phyloP scores from a whole-genome alignment of 2,797 vertebrate species.

The Lepus townsendii region DNA sequence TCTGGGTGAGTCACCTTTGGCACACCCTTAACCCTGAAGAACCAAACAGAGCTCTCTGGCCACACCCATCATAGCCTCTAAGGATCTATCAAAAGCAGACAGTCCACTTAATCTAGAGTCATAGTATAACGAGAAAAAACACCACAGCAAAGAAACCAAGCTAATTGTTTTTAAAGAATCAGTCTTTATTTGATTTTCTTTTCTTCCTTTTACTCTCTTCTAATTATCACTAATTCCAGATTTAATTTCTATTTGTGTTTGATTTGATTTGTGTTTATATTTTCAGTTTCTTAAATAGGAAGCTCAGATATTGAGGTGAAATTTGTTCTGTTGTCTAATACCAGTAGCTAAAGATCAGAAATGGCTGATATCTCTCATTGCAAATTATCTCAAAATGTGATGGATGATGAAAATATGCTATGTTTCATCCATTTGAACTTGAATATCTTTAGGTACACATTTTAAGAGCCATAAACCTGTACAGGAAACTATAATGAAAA shows the following conservation, averaged over 20 bases:
- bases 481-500: background rate
- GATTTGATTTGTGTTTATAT: slow-evolving; percentile 1
- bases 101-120: too few species aligned
- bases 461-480: background rate
- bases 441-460: background rate
- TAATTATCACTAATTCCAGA: background rate
- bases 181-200: slow-evolving; percentile 19
- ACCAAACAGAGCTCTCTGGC: too few species aligned
- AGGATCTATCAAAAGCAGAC: too few species aligned
- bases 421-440: background rate
- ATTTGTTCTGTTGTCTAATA: background rate
- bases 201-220: background rate
- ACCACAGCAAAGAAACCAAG: background rate
- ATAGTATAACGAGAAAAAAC: too few species aligned
- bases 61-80: too few species aligned
- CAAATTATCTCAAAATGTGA: background rate
- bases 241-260: slow-evolving; percentile 22
- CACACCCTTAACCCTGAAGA: too few species aligned
- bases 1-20: too few species aligned
- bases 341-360: background rate
- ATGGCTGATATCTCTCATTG: background rate
- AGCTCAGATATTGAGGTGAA: background rate
- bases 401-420: background rate
- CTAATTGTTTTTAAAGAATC: background rate
- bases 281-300: slow-evolving; percentile 1